phyloP scores from a whole-genome alignment of 2,888 invertebrate species.

The Lypha dubia region DNA sequence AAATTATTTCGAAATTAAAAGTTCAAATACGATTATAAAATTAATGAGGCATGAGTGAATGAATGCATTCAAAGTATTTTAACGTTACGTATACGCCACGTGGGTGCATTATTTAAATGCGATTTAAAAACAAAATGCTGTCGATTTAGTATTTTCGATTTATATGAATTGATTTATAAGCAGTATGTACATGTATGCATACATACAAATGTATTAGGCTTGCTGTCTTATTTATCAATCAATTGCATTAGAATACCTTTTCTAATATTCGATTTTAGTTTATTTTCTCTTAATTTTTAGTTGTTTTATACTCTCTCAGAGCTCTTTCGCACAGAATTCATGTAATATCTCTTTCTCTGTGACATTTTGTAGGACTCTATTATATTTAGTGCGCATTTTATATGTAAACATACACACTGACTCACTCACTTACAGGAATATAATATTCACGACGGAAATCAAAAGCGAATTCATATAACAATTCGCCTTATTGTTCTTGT shows the following conservation, averaged over 20 bases:
- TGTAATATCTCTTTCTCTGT: background rate
- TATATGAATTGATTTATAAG: constrained; percentile 36
- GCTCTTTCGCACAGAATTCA: background rate
- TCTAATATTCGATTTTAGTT: background rate
- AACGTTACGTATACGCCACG: constrained; percentile 43
- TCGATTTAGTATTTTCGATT: constrained; percentile 36
- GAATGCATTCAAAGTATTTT: background rate
- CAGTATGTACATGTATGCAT: background rate
- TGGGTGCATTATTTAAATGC: background rate
- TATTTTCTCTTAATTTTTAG: background rate
- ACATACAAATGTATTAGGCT: too few relatives aligned
- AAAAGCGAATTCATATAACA: constrained; percentile 27
- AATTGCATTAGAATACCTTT: background rate
- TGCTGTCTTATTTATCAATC: constrained; percentile 20
- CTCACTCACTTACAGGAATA: background rate
- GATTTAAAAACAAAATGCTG: background rate
- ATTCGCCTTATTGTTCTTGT: constrained; percentile 23
- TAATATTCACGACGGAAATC: constrained; percentile 43
- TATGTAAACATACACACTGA: background rate
- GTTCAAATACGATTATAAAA: background rate
- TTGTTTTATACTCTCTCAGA: background rate
- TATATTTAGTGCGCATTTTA: constrained; percentile 52
- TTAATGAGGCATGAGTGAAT: background rate
- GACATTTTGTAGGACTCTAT: background rate
- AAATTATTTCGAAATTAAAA: background rate